Conservation (phyloP, 2,113 vertebrate species). For the Ginglymostoma cirratum region DNA sequence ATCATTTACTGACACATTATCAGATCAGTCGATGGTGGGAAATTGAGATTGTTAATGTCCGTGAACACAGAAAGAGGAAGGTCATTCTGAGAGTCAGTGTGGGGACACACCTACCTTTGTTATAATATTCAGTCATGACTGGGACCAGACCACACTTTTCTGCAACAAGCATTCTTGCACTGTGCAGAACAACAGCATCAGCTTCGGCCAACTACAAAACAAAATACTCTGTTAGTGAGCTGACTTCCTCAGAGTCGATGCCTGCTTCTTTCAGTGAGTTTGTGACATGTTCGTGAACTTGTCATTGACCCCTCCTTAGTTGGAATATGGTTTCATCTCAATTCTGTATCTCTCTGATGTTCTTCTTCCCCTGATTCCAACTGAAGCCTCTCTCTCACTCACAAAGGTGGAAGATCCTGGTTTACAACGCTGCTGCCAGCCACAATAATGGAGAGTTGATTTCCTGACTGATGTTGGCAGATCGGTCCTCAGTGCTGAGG, state of each 20-base stretch:
- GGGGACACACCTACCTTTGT: slow-evolving; percentile 38
- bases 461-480: background rate
- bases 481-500: background rate
- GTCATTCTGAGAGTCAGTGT: background rate
- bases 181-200: slow-evolving; percentile 72
- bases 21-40: background rate
- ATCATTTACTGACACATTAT: background rate
- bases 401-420: background rate
- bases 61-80: background rate
- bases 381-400: background rate
- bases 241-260: too few species aligned
- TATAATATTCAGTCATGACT: slow-evolving; percentile 67
- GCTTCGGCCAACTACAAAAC: slow-evolving; percentile 67
- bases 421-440: background rate
- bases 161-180: slow-evolving; percentile 70
- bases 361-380: background rate
- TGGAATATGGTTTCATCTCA: too few species aligned
- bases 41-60: background rate
- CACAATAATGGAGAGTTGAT: background rate
- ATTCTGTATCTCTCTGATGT: background rate
- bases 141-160: slow-evolving; percentile 73
- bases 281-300: background rate
- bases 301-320: background rate
- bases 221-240: background rate
- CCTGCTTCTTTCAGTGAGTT: background rate